A percentile compares a stretch with the other conserved stretches of the same genome.
phyloP scores from a whole-genome alignment of 2,888 invertebrate genomes.

The Mamestra brassicae region DNA sequence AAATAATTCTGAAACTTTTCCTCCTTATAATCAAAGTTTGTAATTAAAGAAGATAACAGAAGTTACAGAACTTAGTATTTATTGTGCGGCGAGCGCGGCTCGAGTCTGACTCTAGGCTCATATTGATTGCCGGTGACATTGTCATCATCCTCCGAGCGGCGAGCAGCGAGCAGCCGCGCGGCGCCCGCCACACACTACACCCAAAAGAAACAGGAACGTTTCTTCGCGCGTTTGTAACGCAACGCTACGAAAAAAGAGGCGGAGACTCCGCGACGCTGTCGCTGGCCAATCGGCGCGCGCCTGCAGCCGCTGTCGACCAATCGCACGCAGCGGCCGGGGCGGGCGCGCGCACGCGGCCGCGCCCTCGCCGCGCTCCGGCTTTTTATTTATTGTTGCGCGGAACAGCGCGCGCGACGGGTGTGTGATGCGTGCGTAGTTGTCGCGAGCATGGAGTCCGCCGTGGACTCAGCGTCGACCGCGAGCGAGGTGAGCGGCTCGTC shows the following conservation, averaged over 20 bases:
- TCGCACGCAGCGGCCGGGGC: slow-evolving; percentile 82
- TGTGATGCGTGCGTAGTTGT: slow-evolving; percentile 89
- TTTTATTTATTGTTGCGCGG: slow-evolving; percentile 94
- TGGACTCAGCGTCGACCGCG: slow-evolving; percentile 91
- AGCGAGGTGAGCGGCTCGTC: slow-evolving; percentile 90
- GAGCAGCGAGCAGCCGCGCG: slow-evolving; percentile 67
- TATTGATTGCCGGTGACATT: slow-evolving; percentile 93
- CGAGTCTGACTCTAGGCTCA: slow-evolving; percentile 82
- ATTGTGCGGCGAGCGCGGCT: slow-evolving; percentile 58
- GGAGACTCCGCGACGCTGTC: slow-evolving; percentile 84
- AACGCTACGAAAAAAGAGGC: slow-evolving; percentile 89
- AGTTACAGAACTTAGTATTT: slow-evolving; percentile 38
- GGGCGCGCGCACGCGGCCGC: slow-evolving; percentile 90
- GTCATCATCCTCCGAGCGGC: slow-evolving; percentile 89
- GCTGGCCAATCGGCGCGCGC: slow-evolving; percentile 81
- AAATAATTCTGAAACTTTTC: slow-evolving; percentile 17
- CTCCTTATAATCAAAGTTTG: slow-evolving; percentile 36
- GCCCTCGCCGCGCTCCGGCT: slow-evolving; percentile 90
- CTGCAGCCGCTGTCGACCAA: slow-evolving; percentile 84
- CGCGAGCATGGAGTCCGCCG: slow-evolving; percentile 90
- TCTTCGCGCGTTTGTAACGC: slow-evolving; percentile 88
- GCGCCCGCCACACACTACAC: slow-evolving; percentile 86
- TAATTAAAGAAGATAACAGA: slow-evolving; percentile 48
- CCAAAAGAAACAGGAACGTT: slow-evolving; percentile 92
- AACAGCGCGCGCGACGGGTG: slow-evolving; percentile 93